These are phyloP conservation scores for Illadopsis cleaveri DNA, from an alignment of 2,113 vertebrate species.

Conservation along the genomic window DNA sequence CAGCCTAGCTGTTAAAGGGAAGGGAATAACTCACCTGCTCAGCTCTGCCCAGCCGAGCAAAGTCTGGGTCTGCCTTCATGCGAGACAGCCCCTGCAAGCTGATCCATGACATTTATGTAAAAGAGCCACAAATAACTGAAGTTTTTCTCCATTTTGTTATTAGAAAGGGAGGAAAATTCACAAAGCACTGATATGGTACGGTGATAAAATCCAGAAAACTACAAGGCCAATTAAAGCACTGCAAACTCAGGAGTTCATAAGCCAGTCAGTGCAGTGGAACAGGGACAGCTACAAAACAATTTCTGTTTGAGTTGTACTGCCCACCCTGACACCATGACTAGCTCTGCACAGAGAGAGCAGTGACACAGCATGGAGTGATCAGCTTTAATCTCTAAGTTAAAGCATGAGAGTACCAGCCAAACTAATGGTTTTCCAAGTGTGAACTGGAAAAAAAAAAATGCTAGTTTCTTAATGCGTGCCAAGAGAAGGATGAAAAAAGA, in stretches of 20 bases:
- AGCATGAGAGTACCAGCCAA: not conserved
- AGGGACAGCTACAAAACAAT: not conserved
- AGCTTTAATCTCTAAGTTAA: not conserved
- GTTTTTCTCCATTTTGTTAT: not conserved
- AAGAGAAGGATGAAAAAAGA: constrained; percentile 15
- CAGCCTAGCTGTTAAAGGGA: too few relatives aligned
- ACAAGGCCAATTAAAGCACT: not conserved
- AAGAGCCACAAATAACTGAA: constrained; percentile 18
- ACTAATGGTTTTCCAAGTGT: not conserved
- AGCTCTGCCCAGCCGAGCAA: constrained; percentile 7
- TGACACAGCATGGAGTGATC: not conserved
- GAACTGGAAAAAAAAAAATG: not conserved
- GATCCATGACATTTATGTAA: not conserved
- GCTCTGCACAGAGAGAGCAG: not conserved
- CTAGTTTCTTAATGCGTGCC: not conserved
- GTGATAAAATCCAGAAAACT: constrained; percentile 2
- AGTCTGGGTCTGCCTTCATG: not conserved
- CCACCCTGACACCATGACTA: not conserved
- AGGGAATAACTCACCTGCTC: not conserved
- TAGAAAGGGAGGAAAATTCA: not conserved
- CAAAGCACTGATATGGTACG: not conserved
- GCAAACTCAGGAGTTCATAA: not conserved
- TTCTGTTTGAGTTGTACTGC: not conserved
- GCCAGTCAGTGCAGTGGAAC: not conserved
- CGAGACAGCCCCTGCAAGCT: not conserved